Conservation (phyloP, 2,797 vertebrate genomes). For the Lates japonicus region DNA sequence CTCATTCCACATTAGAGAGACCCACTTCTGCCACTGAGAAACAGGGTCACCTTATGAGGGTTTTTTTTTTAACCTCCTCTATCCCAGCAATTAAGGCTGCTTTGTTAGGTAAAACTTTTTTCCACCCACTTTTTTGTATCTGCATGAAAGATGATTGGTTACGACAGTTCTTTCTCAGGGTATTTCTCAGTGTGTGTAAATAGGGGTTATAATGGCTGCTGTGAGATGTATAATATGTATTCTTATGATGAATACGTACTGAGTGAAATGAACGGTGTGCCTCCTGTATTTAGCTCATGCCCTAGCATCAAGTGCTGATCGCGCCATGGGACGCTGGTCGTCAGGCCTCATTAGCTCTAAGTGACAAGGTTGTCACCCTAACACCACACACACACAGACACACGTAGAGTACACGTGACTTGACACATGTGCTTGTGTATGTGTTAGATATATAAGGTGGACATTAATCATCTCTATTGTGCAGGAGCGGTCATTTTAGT, state of each 20-base stretch:
- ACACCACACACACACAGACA: conserved; percentile 20
- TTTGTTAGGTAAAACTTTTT: conserved; percentile 14
- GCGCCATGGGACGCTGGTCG: conserved; percentile 55
- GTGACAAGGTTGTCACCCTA: conserved; percentile 64
- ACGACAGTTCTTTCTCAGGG: neutral
- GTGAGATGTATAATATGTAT: conserved; percentile 5
- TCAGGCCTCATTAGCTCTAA: conserved; percentile 74
- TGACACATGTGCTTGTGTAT: conserved; percentile 8
- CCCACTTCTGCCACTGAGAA: conserved; percentile 65
- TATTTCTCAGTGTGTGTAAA: conserved; percentile 36
- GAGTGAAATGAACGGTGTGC: conserved; percentile 48
- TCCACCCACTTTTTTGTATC: neutral
- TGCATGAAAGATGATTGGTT: neutral
- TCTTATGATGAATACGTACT: conserved; percentile 20
- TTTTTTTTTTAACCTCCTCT: neutral
- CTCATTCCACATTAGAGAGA: conserved; percentile 47
- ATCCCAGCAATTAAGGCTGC: conserved; percentile 21
- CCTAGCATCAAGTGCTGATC: conserved; percentile 59
- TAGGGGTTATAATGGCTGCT: conserved; percentile 2
- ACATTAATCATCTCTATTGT: conserved; percentile 72
- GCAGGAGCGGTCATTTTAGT: conserved; percentile 59
- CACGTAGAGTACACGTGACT: conserved; percentile 12
- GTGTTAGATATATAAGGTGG: conserved; percentile 47
- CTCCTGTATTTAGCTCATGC: conserved; percentile 52
- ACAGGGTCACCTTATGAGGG: conserved; percentile 48